Percentiles rank a stretch among this genome's conserved stretches.
phyloP scores from a whole-genome alignment of 2,797 vertebrate species.

The Clangula hyemalis region DNA sequence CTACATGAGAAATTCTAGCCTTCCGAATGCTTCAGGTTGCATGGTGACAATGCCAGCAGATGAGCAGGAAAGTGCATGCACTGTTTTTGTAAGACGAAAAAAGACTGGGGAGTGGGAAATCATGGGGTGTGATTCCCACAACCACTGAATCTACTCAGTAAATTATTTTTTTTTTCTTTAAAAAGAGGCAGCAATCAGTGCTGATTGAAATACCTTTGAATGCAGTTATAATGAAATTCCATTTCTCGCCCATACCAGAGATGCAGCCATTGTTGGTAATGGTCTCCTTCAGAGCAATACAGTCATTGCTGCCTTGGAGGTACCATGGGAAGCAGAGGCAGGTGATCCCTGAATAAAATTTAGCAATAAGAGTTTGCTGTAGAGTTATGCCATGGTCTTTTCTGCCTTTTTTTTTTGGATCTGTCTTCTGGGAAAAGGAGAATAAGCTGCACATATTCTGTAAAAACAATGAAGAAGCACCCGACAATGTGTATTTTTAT shows the following conservation, averaged over 20 bases:
- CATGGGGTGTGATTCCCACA: conserved; percentile 55
- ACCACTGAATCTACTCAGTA: conserved; percentile 62
- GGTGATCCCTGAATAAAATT: conserved; percentile 6
- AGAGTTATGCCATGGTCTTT: not conserved
- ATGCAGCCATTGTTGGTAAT: conserved; percentile 73
- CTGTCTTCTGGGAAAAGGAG: not conserved
- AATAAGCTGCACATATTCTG: not conserved
- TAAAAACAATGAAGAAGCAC: not conserved
- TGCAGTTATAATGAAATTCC: conserved; percentile 76
- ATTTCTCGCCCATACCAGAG: conserved; percentile 65
- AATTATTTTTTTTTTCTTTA: conserved; percentile 69
- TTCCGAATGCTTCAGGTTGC: not conserved
- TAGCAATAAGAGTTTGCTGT: not conserved
- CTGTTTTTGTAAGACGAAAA: conserved; percentile 35
- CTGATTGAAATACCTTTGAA: conserved; percentile 81
- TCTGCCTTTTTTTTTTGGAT: not conserved
- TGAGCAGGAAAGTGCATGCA: conserved; percentile 9
- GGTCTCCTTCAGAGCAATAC: conserved; percentile 60
- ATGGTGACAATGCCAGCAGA: conserved; percentile 19
- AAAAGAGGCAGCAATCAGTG: conserved; percentile 78
- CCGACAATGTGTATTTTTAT: not conserved
- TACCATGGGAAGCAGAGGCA: conserved; percentile 11
- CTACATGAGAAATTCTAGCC: not conserved
- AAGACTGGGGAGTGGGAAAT: conserved; percentile 51
- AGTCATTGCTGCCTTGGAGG: conserved; percentile 28